Base-by-base conservation (phyloP, 53 echinoderm and acorn worm genomes). In the Apostichopus leukothele region DNA sequence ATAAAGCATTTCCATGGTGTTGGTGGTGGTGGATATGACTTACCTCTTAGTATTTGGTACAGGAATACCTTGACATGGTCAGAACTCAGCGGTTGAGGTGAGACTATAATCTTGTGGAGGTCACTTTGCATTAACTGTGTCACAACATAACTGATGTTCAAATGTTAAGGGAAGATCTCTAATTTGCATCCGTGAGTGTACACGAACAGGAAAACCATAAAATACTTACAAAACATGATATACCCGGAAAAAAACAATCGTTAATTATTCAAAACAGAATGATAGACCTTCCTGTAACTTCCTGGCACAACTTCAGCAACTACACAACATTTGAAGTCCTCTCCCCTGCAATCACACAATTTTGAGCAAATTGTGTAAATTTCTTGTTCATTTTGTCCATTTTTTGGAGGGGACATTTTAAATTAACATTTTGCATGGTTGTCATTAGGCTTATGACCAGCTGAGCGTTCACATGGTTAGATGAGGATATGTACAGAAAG, bases 31-130 rank as follows among this genome's bases (percentile, higher is more conserved):
- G 39, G 39, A 3, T 39, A 39, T 39, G 16, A 76, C 94, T 93
- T 81, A 95, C 98, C 98, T 94, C 98, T 93, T 90, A 97, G 88
- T 76, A 97, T 95, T 78, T 97, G 98, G 92, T 97, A 97, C 90
- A 95, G 98, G 95, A 97, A 95, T 95, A 95, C 98, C 93, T 97
- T 97, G 67, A 95, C 95, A 91, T 97, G 98, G 89, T 97, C 98
- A 50, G 98, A 93, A 91, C 98, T 97, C 73, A 97, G 94, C 16
- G 98, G 95, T 90, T 97, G 98, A 3, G 98, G 98, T 18, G 98
- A 97, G 51, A 97, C 95, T 18, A 97, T 97, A 74, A 95, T 97
- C 92, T 97, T 97, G 67, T 97, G 98, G 22, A 97, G 93, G 83
- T 97, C 98, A 61, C 98, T 97, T 73, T 97, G 98, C 52, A 97